A percentile compares a stretch with the other conserved stretches of the same genome.
Evolutionary conservation across 2,113 vertebrate species (phyloP).

Genomic region (Xenopus tropicalis): DNA sequence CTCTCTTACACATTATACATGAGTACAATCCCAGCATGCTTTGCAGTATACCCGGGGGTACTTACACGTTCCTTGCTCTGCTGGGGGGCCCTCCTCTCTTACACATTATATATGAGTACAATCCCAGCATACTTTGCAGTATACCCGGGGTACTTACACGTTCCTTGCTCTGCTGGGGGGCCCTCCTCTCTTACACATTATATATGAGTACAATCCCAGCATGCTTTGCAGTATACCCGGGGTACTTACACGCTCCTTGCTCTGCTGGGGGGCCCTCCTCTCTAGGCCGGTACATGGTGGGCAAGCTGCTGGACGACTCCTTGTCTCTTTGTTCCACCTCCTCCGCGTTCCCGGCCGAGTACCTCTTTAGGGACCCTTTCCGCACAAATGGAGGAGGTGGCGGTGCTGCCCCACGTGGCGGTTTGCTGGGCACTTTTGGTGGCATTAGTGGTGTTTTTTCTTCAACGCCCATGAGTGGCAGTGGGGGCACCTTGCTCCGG

Average conservation of each 20-base stretch:
- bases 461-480: not conserved
- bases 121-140: no score
- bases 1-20: no score
- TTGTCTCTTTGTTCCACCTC: not conserved
- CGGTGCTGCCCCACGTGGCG: slow-evolving; percentile 23
- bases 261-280: not conserved
- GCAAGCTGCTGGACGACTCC: not conserved
- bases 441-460: not conserved
- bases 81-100: no score
- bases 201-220: no score
- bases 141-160: no score
- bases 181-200: no score
- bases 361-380: slow-evolving; percentile 27
- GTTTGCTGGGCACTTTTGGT: slow-evolving; percentile 32
- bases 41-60: no score
- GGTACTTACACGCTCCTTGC: not conserved
- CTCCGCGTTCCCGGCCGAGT: slow-evolving; percentile 8
- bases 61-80: no score
- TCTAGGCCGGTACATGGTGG: not conserved
- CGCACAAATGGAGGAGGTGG: slow-evolving; percentile 21
- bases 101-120: no score
- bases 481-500: slow-evolving; percentile 5
- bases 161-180: no score
- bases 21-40: no score
- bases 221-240: no score